A percentile compares a stretch with the other conserved stretches of the same genome.
Conservation (phyloP, 1,140 invertebrate genomes). For the Drosophila pallidifrons region DNA sequence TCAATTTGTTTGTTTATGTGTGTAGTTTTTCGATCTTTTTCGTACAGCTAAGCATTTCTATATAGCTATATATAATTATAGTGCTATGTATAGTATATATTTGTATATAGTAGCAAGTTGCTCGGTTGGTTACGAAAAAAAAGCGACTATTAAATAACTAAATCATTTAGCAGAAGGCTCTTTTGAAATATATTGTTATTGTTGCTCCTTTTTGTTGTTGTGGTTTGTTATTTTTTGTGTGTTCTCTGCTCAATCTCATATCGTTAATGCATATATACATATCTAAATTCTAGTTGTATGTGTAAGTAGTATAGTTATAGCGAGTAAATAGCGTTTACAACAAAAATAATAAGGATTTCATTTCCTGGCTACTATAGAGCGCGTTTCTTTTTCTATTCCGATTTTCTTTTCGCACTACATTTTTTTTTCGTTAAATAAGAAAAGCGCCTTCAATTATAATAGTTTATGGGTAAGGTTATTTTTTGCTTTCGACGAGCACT, state of each 20-base stretch:
- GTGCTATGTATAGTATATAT: slow-evolving; percentile 32
- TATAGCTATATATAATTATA: slow-evolving; percentile 42
- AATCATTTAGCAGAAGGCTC: slow-evolving; percentile 51
- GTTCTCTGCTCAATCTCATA: slow-evolving; percentile 20
- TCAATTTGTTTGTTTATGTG: slow-evolving; percentile 31
- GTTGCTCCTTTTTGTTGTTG: slow-evolving; percentile 35
- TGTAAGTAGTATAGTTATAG: slow-evolving; percentile 45
- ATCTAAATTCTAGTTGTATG: slow-evolving; percentile 28
- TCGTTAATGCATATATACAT: slow-evolving; percentile 23
- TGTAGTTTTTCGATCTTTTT: slow-evolving; percentile 19
- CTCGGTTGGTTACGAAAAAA: slow-evolving; percentile 58
- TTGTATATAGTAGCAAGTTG: slow-evolving; percentile 48
- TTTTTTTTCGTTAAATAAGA: slow-evolving; percentile 31
- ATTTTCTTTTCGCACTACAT: neutral
- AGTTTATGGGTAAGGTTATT: neutral
- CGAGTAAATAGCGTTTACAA: slow-evolving; percentile 48
- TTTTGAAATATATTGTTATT: slow-evolving; percentile 7
- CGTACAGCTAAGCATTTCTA: slow-evolving; percentile 20
- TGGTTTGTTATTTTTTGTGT: slow-evolving; percentile 34
- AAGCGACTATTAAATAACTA: slow-evolving; percentile 59
- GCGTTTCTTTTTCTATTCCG: neutral
- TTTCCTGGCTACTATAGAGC: slow-evolving; percentile 30
- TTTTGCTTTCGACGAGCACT: neutral
- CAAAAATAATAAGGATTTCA: slow-evolving; percentile 42
- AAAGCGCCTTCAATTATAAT: slow-evolving; percentile 29